Evolutionary conservation across 2,888 invertebrate species (phyloP), one percentile per base, ranked within the genome.

Genomic region (Atrina japonica): DNA sequence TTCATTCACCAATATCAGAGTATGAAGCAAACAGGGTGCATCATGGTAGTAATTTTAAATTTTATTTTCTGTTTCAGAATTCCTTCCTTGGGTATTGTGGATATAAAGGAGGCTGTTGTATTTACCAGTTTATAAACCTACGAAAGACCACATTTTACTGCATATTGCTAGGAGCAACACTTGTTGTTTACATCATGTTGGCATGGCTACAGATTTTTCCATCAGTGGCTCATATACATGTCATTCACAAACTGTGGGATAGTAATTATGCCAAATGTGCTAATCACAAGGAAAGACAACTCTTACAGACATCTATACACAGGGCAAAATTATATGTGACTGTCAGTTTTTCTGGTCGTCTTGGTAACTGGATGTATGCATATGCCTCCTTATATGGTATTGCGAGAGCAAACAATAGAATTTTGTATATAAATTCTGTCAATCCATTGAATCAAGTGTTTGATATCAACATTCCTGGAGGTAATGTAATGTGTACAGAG

Each of bases 321-420:
- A 23, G 41, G 16, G 9, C 35, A 9, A 21, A 35, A 35, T 11
- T 35, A 29, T 30, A 11, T 50, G 30, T 69, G 43, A 18, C 2
- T 56, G n/a, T 43, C 50, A 2, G 49, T 35, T 27, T 47, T 23
- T 29, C 58, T 58, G 72, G 72, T 45, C 63, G 72, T 27, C 58
- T 72, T 55, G 72, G 64, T n/a, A 72, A 72, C 59, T 64, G 67
- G 67, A 52, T 72, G 64, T 72, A 63, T 72, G 67, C 58, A 14
- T 67, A 72, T 59, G 72, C 72, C 11, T 72, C 72, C 3, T 27
- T 72, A n/a, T 11, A 67, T 16, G 72, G 72, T n/a, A 72, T 72
- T 23, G 66, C 72, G 3, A 41, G 25, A 35, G 50, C 43, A 47
- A 70, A 70, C 30, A 59, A 59, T 9, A 49, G 21, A 14, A 27